phyloP scores from a whole-genome alignment of 2,113 vertebrate species.

The Halcyon malimbica region DNA sequence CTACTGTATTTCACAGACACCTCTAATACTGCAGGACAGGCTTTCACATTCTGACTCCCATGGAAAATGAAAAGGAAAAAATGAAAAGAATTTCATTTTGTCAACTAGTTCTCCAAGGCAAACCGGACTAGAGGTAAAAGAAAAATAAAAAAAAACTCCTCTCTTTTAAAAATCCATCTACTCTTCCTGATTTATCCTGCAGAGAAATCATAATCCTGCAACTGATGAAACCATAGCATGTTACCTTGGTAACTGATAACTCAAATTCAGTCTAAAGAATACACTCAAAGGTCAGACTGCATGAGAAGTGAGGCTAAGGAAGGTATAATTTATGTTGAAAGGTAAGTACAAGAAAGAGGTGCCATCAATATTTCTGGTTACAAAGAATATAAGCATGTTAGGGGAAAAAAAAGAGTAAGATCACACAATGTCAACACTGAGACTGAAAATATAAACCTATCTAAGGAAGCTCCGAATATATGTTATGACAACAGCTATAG shows the following conservation, averaged over 20 bases:
- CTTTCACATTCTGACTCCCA: not conserved
- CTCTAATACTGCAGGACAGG: not conserved
- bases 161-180: slow-evolving; percentile 27
- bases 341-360: not conserved
- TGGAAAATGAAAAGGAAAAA: not conserved
- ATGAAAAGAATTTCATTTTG: not conserved
- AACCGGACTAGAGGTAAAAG: not conserved
- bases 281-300: slow-evolving; percentile 44
- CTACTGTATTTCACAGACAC: not conserved
- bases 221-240: slow-evolving; percentile 55
- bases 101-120: not conserved
- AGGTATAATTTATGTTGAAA: slow-evolving; percentile 2
- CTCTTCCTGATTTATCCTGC: slow-evolving; percentile 34
- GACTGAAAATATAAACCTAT: not conserved
- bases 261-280: slow-evolving; percentile 42
- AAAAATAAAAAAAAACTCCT: not conserved
- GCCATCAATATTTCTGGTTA: not conserved
- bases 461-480: not conserved
- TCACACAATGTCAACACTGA: not conserved
- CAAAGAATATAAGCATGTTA: not conserved
- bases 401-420: not conserved
- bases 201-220: slow-evolving; percentile 59
- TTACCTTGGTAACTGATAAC: slow-evolving; percentile 68
- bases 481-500: not conserved
- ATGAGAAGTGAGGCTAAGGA: slow-evolving; percentile 21